Conservation (phyloP, 2,113 vertebrate species). For the Seriola dumerili region DNA sequence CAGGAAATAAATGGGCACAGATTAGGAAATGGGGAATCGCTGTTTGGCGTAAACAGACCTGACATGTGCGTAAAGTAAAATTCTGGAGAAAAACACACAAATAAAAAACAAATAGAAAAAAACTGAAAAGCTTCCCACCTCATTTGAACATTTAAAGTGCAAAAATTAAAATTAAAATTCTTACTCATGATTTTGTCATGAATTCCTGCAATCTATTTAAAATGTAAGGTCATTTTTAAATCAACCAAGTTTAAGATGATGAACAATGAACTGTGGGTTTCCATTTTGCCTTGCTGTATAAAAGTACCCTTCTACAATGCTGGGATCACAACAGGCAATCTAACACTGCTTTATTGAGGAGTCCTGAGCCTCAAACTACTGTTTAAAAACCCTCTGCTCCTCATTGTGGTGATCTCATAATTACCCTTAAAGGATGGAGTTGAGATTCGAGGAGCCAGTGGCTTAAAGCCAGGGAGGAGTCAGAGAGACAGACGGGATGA, state of each 20-base stretch:
- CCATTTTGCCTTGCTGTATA: slow-evolving; percentile 9
- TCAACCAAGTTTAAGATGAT: slow-evolving; percentile 12
- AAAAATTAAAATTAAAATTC: neutral
- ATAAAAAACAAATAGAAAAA: slow-evolving; percentile 18
- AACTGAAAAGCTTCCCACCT: neutral
- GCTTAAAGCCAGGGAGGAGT: slow-evolving; percentile 71
- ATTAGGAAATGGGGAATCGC: slow-evolving; percentile 72
- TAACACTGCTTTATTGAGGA: slow-evolving; percentile 47
- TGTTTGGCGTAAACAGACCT: slow-evolving; percentile 23
- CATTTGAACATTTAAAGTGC: neutral
- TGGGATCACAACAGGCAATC: slow-evolving; percentile 52
- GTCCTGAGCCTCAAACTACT: slow-evolving; percentile 63
- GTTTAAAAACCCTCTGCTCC: slow-evolving; percentile 67
- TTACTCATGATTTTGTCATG: neutral
- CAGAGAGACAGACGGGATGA: slow-evolving; percentile 4
- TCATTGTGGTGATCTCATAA: slow-evolving; percentile 74
- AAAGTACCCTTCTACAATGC: slow-evolving; percentile 45
- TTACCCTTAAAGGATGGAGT: slow-evolving; percentile 66
- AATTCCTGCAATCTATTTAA: neutral
- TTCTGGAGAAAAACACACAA: slow-evolving; percentile 20
- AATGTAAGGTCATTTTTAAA: neutral
- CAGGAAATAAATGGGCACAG: slow-evolving; percentile 69
- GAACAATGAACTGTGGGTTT: slow-evolving; percentile 14
- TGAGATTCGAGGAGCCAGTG: slow-evolving; percentile 66
- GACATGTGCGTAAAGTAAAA: slow-evolving; percentile 29